Conservation (phyloP, 2,797 vertebrate species). For the Ctenosaura bakeri region DNA sequence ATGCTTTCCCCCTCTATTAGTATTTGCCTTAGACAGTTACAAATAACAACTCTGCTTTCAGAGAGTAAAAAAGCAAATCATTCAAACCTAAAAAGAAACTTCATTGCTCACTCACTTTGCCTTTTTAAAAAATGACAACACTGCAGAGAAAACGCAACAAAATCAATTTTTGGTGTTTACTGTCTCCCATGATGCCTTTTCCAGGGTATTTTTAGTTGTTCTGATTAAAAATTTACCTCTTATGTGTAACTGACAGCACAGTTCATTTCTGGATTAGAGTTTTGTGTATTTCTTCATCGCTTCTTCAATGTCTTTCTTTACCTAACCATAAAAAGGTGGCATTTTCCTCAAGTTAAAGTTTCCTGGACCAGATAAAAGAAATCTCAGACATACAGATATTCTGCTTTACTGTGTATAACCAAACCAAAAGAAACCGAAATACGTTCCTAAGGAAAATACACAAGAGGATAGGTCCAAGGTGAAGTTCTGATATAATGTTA, state of each 20-base stretch:
- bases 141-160: conserved; percentile 52
- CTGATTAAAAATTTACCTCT: conserved; percentile 75
- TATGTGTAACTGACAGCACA: conserved; percentile 58
- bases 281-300: conserved; percentile 47
- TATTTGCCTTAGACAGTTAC: conserved; percentile 43
- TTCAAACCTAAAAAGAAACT: conserved; percentile 52
- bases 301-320: conserved; percentile 1
- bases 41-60: conserved; percentile 39
- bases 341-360: background rate
- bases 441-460: background rate
- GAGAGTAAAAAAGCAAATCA: conserved; percentile 55
- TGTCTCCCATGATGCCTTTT: conserved; percentile 41
- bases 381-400: background rate
- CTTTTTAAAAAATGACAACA: conserved; percentile 35
- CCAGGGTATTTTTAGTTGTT: conserved; percentile 66
- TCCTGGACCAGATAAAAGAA: conserved; percentile 9
- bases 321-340: conserved; percentile 19
- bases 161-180: conserved; percentile 32
- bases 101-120: conserved; percentile 33
- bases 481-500: background rate
- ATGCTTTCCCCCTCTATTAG: conserved; percentile 27
- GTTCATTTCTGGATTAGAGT: conserved; percentile 56
- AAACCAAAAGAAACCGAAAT: background rate
- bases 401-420: conserved; percentile 11
- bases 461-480: background rate